These are phyloP conservation scores for Trichacis sp. DNA, from an alignment of 2,888 invertebrate genomes.

Conservation along the genomic window DNA sequence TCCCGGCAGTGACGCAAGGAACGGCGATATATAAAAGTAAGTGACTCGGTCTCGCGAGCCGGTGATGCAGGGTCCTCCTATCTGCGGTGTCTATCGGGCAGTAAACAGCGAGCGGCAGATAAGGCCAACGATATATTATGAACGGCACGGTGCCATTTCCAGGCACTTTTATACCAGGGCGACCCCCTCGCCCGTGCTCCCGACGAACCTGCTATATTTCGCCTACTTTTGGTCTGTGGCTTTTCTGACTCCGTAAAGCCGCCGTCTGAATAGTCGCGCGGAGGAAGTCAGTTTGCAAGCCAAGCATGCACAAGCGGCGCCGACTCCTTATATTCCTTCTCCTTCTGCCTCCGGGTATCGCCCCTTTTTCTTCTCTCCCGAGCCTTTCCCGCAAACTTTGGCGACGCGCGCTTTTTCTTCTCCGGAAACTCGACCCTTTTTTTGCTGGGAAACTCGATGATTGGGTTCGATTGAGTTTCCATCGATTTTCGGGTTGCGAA, in stretches of 20 bases:
- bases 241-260: constrained; percentile 51
- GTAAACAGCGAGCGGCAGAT: constrained; percentile 69
- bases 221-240: constrained; percentile 43
- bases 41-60: constrained; percentile 59
- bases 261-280: constrained; percentile 65
- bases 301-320: constrained; percentile 67
- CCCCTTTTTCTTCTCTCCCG: constrained; percentile 24
- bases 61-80: constrained; percentile 62
- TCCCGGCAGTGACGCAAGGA: constrained; percentile 60
- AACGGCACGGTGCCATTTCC: constrained; percentile 53
- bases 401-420: constrained; percentile 53
- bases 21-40: constrained; percentile 65
- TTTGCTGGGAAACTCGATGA: constrained; percentile 17
- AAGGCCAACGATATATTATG: constrained; percentile 67
- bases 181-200: constrained; percentile 29
- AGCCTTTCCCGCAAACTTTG: constrained; percentile 9
- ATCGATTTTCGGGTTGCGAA: no score
- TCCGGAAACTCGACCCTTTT: constrained; percentile 41
- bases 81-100: constrained; percentile 68
- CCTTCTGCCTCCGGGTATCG: constrained; percentile 46
- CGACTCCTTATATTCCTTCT: constrained; percentile 65
- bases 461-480: constrained; percentile 44
- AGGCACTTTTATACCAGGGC: constrained; percentile 33
- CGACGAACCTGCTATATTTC: constrained; percentile 43
- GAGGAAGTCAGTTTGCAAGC: constrained; percentile 69